Evolutionary conservation across 1,140 invertebrate species (phyloP), one percentile per base, ranked within the genome.

Genomic region (Rhopalosiphum maidis): DNA sequence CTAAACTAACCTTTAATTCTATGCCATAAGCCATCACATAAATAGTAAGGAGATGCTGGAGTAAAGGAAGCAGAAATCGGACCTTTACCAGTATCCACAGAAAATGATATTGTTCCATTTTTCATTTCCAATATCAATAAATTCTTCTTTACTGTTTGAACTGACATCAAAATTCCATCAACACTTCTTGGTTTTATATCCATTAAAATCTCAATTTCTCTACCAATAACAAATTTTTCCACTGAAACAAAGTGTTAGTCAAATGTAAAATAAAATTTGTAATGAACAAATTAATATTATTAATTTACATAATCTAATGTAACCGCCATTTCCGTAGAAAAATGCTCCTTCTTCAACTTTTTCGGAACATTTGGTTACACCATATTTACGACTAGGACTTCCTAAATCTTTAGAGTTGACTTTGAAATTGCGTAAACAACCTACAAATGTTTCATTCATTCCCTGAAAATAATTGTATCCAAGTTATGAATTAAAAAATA

Each of bases 1-100:
- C 9, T 30, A 37, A 94, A 94, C 95, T 95, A 95, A 98, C 98
- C 97, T 96, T 97, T 96, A 94, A 99, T 97, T 30, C 96, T 97
- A 95, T 99, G 99, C 98, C 99, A 99, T 51, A 98, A 96, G 55
- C 99, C 99, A 96, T 99, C 98, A 95, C 99, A 99, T 51, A 96
- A 96, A 83, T 95, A 95, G 95, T 97, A 96, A 54, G 97, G 96
- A n/a, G 96, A 95, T 37, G 96, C 95, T 9, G 98, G 96, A 41
- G 96, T 96, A 95, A 97, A 98, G 1, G 96, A 96, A 3, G 98
- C 96, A 5, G 96, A 96, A 94, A 98, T 97, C 0, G 97, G 96
- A 15, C 98, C 98, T 93, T 96, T 96, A 35, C 98, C 97, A 95
- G 98, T 98, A 93, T 99, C 98, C 0, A 99, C 97, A 7, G 96